Evolutionary conservation across 2,113 vertebrate species (phyloP), one percentile per base, ranked within the genome.

Genomic region (Apaloderma vittatum): DNA sequence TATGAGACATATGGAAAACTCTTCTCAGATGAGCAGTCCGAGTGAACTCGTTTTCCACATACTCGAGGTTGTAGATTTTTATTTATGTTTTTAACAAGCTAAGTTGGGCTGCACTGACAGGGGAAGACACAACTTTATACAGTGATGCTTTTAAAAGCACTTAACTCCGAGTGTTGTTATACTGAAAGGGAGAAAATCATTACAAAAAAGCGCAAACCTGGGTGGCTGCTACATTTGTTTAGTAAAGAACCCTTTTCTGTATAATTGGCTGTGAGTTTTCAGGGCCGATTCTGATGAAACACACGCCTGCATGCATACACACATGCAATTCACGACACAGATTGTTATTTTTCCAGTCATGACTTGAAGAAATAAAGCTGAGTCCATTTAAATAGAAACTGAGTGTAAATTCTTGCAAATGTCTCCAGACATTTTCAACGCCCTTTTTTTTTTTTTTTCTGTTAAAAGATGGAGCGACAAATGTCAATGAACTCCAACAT

Each of bases 401-500:
- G 8, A 87, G 70, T 32, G 6, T 91, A 46, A 84, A 79, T 86
- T 85, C 66, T 75, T 66, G 54, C 27, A 75, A 68, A 77, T 46
- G 48, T 87, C 80, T 94, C 79, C 77, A 96, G 83, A 95, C 27
- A 16, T 91, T 71, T 82, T 91, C 45, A 82, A 86, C 54, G 11
- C 3, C 45, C 15, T 14, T 17, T 37, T 54, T 73, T 55, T 78
- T 48, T 85, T 34, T 79, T 88, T 96, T 77, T 90, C 81, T 77
- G 93, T 97, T 87, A 84, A 97, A 98, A 99, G 99, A 99, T 99
- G 99, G 99, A 99, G 97, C 98, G 99, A 96, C 99, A 99, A 98
- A 99, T 99, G 99, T 99, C 99, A n/a, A 99, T 99, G 99, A 99
- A 99, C 94, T 99, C 99, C 97, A 99, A 98, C 98, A 99, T 99